Percentiles rank a stretch among this genome's conserved stretches.
phyloP scores from a whole-genome alignment of 2,113 vertebrate species.

The Phrynosoma blainvillii region DNA sequence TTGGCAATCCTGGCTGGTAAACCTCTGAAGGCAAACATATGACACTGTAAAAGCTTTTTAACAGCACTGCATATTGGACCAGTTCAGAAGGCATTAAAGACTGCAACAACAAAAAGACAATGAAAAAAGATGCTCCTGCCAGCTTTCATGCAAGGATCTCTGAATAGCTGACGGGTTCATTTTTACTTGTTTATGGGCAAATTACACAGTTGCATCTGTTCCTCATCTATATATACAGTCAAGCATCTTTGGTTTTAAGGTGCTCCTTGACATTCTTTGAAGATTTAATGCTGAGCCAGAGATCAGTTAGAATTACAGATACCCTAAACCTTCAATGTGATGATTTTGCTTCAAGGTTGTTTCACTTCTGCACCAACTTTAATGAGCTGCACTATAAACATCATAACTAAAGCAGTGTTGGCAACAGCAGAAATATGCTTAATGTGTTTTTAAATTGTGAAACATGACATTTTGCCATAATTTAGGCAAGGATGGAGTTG shows the following conservation, averaged over 20 bases:
- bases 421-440: not conserved
- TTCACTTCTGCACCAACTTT: slow-evolving; percentile 52
- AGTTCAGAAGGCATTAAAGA: slow-evolving; percentile 53
- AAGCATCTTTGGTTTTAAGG: slow-evolving; percentile 57
- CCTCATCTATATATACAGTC: slow-evolving; percentile 53
- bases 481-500: not conserved
- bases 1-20: slow-evolving; percentile 34
- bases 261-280: slow-evolving; percentile 56
- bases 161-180: slow-evolving; percentile 55
- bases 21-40: slow-evolving; percentile 56
- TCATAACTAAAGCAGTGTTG: slow-evolving; percentile 28
- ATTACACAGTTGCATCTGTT: slow-evolving; percentile 71
- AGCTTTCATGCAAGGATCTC: slow-evolving; percentile 41
- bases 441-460: slow-evolving; percentile 6
- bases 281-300: slow-evolving; percentile 59
- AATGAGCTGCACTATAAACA: slow-evolving; percentile 51
- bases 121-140: slow-evolving; percentile 31
- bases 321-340: slow-evolving; percentile 55
- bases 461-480: slow-evolving; percentile 10
- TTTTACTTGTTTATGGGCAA: slow-evolving; percentile 70
- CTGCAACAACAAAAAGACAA: slow-evolving; percentile 45
- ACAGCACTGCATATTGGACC: slow-evolving; percentile 35
- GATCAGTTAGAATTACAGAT: slow-evolving; percentile 59
- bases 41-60: slow-evolving; percentile 41
- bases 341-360: slow-evolving; percentile 43